Base-by-base conservation (phyloP, 2,888 invertebrate species). In the Physocephala rufipes region DNA sequence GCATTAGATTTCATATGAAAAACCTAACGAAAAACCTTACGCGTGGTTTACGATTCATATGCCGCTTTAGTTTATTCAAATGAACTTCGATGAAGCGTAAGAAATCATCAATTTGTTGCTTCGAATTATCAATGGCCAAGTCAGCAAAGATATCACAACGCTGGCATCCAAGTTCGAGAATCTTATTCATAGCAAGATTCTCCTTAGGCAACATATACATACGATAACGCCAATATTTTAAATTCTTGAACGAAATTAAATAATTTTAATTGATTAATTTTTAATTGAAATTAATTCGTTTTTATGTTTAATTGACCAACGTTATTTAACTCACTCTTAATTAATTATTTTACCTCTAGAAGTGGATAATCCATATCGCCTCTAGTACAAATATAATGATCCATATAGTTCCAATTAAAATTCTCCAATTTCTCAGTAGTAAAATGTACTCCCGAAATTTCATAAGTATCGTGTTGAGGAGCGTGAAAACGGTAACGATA, bases 391-490 rank as follows among this genome's bases (percentile, higher is more conserved):
- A 98, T 96, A 84, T 97, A 98, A 85, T 97, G 95, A 87, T 99
- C 98, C 87, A 98, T 90, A 82, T 96, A 96, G 86, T 97, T 98
- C 98, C 98, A 99, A 87, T 96, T 97, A 84, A 95, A 98, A 78
- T 94, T 96, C 86, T 98, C 98, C 68, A 97, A 87, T 82, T 96
- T 95, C 86, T 98, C 97, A 0, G 96, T 96, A 1, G 93, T 93
- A 85, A 98, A 98, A 58, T 95, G 93, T 0, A 96, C 96, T 90
- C 95, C 95, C 0, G 97, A 97, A 51, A 96, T 93, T 84, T 97
- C 97, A 84, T 97, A 98, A 0, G 93, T 94, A 77, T 94, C 93
- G 84, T 95, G 95, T 86, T 96, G 93, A 0, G 96, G 96, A 0
- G 95, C 95, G 86, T 95, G 94, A 87, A 96, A 96, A 51, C 95